Evolutionary conservation across 2,113 vertebrate genomes (phyloP), one percentile per base, ranked within the genome.

Genomic region (Etheostoma spectabile): DNA sequence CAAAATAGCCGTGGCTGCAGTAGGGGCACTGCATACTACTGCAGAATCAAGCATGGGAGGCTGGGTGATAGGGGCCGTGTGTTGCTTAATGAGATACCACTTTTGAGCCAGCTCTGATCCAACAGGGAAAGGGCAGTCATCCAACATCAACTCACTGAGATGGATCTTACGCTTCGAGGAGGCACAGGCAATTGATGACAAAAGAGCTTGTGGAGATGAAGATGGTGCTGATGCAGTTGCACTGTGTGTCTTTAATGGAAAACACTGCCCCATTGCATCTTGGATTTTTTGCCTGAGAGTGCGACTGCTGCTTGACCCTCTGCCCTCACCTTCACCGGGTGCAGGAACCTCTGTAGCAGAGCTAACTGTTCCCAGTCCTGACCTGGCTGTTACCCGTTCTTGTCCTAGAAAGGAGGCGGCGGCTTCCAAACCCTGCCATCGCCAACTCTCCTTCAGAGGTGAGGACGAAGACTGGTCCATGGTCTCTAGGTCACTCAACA

Each of bases 81-180:
- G 96, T 81, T 96, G 96, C 84, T 96, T 96, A 78, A 96, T 96
- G 52, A 96, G 93, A 92, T 96, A 89, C 96, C 96, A 96, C 67
- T 96, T 96, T 81, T 95, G 95, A 22, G 96, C 96, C 72, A 96
- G 86, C 66, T 96, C 96, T 0, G 96, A 95, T 56, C 94, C 96
- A 0, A 93, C 92, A 0, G 95, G 95, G 56, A 96, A 96, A 12
- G 96, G 96, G 76, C 96, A 96, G 71, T 95, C 93, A 42, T 96
- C 96, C 89, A 96, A 82, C 96, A 96, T 96, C 85, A 97, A 90
- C 87, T 96, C 96, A 61, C 96, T 95, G 16, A 96, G 91, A 80
- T 96, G 96, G 87, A 96, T 96, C 89, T 97, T 96, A 19, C 96
- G 94, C 75, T 89, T 92, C 0, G 94, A 95, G 55, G 94, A 92